Conservation (phyloP, 2,113 vertebrate genomes). For the Orycteropus afer region DNA sequence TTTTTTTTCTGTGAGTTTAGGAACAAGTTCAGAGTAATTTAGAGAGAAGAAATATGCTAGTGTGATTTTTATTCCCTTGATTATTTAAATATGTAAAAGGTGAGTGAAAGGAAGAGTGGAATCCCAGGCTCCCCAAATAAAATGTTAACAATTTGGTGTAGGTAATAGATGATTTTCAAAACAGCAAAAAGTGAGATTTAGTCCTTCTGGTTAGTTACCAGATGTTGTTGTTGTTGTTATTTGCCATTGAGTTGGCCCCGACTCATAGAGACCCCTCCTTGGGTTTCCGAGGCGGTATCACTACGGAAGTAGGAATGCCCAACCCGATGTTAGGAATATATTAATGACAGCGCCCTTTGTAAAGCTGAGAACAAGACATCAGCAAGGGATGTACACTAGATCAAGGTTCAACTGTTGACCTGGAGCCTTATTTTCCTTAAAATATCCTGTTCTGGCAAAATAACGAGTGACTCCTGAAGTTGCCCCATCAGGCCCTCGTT, state of each 20-base stretch:
- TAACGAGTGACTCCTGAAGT: not conserved
- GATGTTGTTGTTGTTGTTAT: no score
- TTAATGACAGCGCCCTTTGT: not conserved
- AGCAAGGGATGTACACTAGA: not conserved
- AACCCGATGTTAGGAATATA: not conserved
- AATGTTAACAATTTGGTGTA: constrained; percentile 41
- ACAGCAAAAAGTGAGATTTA: not conserved
- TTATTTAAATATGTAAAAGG: constrained; percentile 12
- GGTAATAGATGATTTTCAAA: constrained; percentile 36
- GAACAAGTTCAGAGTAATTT: not conserved
- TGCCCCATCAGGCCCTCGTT: not conserved
- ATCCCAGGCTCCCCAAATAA: not conserved
- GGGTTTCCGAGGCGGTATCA: no score
- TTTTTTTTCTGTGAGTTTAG: not conserved
- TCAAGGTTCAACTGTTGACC: not conserved
- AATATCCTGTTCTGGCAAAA: not conserved
- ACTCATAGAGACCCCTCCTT: no score
- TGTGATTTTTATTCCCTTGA: constrained; percentile 15
- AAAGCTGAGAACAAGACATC: not conserved
- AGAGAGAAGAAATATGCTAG: not conserved
- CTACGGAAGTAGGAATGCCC: no score
- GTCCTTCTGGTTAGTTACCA: not conserved
- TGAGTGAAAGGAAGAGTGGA: not conserved
- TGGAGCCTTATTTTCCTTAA: not conserved
- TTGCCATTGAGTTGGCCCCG: no score